Conservation (phyloP, 2,797 vertebrate genomes). For the Coilia nasus region DNA sequence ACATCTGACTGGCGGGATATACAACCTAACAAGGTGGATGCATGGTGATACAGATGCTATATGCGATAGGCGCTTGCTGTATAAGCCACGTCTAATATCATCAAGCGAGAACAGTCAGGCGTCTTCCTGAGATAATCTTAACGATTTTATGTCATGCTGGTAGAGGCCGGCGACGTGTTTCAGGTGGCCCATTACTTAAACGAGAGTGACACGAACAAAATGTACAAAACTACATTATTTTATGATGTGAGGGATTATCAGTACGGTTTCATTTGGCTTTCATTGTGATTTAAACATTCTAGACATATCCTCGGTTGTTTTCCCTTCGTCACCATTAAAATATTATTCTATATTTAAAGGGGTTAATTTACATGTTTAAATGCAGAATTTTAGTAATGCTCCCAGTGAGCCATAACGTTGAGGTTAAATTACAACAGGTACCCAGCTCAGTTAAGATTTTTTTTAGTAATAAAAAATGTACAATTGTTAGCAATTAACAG, state of each 20-base stretch:
- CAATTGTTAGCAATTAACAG: conserved; percentile 19
- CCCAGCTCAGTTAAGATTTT: neutral
- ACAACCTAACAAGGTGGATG: conserved; percentile 48
- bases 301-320: neutral
- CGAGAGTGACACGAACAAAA: neutral
- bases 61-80: conserved; percentile 34
- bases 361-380: neutral
- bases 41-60: neutral
- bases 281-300: neutral
- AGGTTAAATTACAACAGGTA: neutral
- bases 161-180: neutral
- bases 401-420: neutral
- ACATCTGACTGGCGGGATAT: conserved; percentile 53
- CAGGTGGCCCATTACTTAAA: neutral
- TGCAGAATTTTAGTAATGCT: neutral
- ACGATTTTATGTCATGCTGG: conserved; percentile 17
- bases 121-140: neutral
- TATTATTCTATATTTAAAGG: neutral
- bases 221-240: neutral
- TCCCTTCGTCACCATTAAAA: neutral
- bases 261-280: neutral
- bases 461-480: neutral
- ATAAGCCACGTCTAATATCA: conserved; percentile 51
- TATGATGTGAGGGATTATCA: neutral
- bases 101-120: neutral